Percentiles rank a stretch among this genome's conserved stretches.
These are phyloP conservation scores for Dusona sp. DNA, from an alignment of 2,888 invertebrate genomes.

Conservation along the genomic window DNA sequence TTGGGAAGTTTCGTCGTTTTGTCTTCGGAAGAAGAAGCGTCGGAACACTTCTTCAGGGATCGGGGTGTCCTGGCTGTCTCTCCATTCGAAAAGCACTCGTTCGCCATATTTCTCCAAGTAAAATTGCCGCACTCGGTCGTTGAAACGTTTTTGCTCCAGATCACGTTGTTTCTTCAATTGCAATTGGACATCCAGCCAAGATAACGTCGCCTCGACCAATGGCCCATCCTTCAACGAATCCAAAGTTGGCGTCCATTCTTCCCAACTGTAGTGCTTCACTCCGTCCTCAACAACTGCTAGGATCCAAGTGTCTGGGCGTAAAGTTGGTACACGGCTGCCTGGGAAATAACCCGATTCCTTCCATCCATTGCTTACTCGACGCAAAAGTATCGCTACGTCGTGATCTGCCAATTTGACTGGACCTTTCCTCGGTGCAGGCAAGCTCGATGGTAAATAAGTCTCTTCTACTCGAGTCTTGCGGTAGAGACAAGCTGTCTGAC, in stretches of 20 bases:
- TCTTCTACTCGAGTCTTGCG: conserved; percentile 78
- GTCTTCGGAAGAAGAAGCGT: conserved; percentile 79
- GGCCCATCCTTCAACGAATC: conserved; percentile 80
- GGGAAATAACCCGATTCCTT: conserved; percentile 78
- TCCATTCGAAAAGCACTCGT: conserved; percentile 79
- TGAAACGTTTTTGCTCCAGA: conserved; percentile 78
- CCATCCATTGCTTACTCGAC: conserved; percentile 78
- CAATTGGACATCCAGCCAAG: conserved; percentile 79
- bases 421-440: conserved; percentile 80
- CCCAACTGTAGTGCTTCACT: conserved; percentile 78
- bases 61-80: conserved; percentile 77
- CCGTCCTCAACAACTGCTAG: conserved; percentile 80
- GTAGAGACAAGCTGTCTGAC: conserved; percentile 80
- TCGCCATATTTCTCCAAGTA: conserved; percentile 81
- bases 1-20: conserved; percentile 72
- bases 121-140: conserved; percentile 80
- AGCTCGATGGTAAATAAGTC: conserved; percentile 80
- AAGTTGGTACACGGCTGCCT: conserved; percentile 74
- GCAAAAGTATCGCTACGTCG: conserved; percentile 81
- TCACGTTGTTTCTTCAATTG: conserved; percentile 78
- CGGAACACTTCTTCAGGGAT: conserved; percentile 80
- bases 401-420: conserved; percentile 78
- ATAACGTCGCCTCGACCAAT: conserved; percentile 81
- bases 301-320: conserved; percentile 80
- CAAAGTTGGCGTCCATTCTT: conserved; percentile 81